These are phyloP conservation scores for Stomatorhinus walkeri DNA, from an alignment of 2,797 vertebrate species.

Conservation along the genomic window DNA sequence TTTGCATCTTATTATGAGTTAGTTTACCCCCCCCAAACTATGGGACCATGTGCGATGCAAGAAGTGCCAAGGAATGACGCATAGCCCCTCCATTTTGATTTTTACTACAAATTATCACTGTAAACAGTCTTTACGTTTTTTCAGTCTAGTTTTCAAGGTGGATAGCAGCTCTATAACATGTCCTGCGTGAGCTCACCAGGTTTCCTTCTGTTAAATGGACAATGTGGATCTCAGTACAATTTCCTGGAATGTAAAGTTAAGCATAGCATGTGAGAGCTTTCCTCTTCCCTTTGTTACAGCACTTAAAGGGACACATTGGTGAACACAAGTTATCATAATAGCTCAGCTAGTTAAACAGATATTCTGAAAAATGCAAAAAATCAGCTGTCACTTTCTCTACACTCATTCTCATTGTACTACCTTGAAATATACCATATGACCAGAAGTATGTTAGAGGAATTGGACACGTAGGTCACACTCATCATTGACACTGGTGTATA, in stretches of 20 bases:
- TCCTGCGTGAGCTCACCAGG: background rate
- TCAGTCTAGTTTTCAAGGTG: background rate
- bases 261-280: background rate
- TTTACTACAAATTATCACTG: background rate
- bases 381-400: background rate
- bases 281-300: background rate
- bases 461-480: background rate
- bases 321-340: background rate
- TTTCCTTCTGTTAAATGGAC: background rate
- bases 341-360: background rate
- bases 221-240: background rate
- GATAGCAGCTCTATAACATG: background rate
- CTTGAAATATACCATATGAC: background rate
- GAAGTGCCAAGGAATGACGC: background rate
- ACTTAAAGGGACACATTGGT: background rate
- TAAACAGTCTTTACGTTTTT: background rate
- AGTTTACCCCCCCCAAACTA: background rate
- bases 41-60: background rate
- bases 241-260: background rate
- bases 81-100: background rate
- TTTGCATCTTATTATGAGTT: background rate
- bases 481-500: background rate
- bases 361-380: background rate
- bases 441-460: background rate
- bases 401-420: background rate